These are phyloP conservation scores for Pungitius pungitius DNA, from an alignment of 2,113 vertebrate species.

Conservation along the genomic window DNA sequence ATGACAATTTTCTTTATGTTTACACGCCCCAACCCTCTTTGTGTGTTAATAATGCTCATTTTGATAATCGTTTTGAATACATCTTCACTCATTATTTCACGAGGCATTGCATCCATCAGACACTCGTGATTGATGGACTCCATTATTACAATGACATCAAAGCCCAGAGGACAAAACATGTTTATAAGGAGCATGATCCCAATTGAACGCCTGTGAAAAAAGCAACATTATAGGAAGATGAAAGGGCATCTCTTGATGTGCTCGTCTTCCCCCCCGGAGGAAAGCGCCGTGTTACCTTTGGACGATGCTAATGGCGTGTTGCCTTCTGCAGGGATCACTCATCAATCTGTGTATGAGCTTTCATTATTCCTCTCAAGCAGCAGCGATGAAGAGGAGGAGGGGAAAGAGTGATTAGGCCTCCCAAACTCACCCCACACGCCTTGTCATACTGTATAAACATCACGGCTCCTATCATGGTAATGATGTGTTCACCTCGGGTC, in stretches of 20 bases:
- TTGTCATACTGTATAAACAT: conserved; percentile 35
- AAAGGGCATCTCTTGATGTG: conserved; percentile 54
- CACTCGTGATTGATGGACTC: conserved; percentile 58
- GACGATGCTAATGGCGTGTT: conserved; percentile 60
- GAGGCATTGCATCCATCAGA: conserved; percentile 33
- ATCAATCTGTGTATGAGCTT: conserved; percentile 53
- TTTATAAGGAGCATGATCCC: conserved; percentile 51
- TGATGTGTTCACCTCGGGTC: background rate
- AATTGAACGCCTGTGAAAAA: conserved; percentile 42
- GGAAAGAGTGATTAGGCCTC: conserved; percentile 18
- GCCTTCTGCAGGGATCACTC: conserved; percentile 57
- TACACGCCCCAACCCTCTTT: background rate
- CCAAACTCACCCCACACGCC: conserved; percentile 16
- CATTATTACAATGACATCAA: conserved; percentile 65
- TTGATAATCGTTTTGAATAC: conserved; percentile 13
- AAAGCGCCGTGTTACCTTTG: conserved; percentile 26
- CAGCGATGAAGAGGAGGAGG: conserved; percentile 20
- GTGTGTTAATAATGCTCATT: conserved; percentile 11
- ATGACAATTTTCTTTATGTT: no score
- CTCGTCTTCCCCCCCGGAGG: conserved; percentile 21
- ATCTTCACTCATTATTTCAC: conserved; percentile 35
- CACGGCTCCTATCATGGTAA: conserved; percentile 13
- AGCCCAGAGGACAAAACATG: conserved; percentile 55
- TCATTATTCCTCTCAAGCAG: conserved; percentile 48
- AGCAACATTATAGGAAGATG: conserved; percentile 53